phyloP scores from a whole-genome alignment of 2,888 invertebrate genomes.

The Petrolisthes manimaculis region DNA sequence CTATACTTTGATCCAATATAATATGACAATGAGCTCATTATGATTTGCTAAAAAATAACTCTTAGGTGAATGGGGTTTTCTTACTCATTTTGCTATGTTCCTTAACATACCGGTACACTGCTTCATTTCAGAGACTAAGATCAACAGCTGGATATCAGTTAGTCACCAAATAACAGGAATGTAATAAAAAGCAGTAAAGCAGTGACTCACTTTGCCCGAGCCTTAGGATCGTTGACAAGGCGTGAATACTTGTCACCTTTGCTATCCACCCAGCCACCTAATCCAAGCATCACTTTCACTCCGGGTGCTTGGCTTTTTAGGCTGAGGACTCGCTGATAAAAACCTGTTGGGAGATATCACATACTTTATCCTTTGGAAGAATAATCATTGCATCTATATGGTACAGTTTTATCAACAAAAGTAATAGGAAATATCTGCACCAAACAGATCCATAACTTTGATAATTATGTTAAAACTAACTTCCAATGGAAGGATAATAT shows the following conservation, averaged over 20 bases:
- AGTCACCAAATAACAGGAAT: neutral
- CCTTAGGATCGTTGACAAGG: constrained; percentile 77
- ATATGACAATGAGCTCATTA: too few relatives aligned
- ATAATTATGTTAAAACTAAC: too few relatives aligned
- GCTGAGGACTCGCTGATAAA: constrained; percentile 83
- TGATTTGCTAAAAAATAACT: too few relatives aligned
- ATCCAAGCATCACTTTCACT: constrained; percentile 81
- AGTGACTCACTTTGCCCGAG: constrained; percentile 78
- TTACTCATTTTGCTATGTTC: neutral
- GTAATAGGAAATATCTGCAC: too few relatives aligned
- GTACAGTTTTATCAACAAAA: too few relatives aligned
- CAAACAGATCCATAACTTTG: too few relatives aligned
- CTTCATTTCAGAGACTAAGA: neutral
- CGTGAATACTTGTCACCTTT: constrained; percentile 88
- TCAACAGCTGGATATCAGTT: neutral
- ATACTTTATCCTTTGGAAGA: too few relatives aligned
- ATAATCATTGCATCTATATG: too few relatives aligned
- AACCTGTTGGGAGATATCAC: constrained; percentile 66
- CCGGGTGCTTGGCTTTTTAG: constrained; percentile 78
- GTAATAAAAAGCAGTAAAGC: neutral
- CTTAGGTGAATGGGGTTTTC: constrained; percentile 39
- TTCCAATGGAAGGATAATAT: too few relatives aligned
- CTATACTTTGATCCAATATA: too few relatives aligned
- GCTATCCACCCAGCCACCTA: constrained; percentile 97
- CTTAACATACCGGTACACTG: too few relatives aligned